These are phyloP conservation scores for Budorcas taxicolor DNA, from an alignment of 2,113 vertebrate genomes.

Conservation along the genomic window DNA sequence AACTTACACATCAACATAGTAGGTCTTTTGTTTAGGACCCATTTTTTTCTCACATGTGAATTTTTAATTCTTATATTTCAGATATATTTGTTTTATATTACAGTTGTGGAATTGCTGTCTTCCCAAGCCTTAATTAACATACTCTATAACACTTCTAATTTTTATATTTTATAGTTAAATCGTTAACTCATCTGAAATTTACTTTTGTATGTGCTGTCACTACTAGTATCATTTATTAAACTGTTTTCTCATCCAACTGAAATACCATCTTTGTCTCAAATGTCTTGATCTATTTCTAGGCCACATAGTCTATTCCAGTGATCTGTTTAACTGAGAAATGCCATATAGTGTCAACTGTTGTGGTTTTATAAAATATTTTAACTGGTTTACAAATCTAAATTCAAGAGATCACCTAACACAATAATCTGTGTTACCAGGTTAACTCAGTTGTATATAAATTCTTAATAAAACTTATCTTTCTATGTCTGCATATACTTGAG, in stretches of 20 bases:
- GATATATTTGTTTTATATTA: background rate
- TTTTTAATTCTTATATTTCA: background rate
- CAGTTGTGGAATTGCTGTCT: background rate
- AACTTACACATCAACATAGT: background rate
- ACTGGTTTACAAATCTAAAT: background rate
- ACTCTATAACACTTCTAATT: background rate
- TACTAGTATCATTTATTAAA: background rate
- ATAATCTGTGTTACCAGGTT: background rate
- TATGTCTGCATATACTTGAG: background rate
- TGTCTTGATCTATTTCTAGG: background rate
- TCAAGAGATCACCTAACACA: background rate
- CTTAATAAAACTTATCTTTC: background rate
- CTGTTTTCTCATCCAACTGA: background rate
- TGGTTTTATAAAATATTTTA: background rate
- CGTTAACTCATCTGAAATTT: background rate
- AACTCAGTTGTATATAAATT: background rate
- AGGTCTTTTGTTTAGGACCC: background rate
- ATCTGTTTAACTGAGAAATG: background rate
- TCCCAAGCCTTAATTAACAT: background rate
- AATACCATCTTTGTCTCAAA: background rate
- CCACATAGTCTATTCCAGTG: background rate
- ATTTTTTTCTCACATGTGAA: background rate
- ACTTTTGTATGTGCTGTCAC: background rate
- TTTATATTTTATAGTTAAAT: background rate
- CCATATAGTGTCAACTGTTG: rapidly evolving